Percentiles rank a stretch among this genome's conserved stretches.
phyloP scores from a whole-genome alignment of 2,113 vertebrate species.

The Melospiza georgiana region DNA sequence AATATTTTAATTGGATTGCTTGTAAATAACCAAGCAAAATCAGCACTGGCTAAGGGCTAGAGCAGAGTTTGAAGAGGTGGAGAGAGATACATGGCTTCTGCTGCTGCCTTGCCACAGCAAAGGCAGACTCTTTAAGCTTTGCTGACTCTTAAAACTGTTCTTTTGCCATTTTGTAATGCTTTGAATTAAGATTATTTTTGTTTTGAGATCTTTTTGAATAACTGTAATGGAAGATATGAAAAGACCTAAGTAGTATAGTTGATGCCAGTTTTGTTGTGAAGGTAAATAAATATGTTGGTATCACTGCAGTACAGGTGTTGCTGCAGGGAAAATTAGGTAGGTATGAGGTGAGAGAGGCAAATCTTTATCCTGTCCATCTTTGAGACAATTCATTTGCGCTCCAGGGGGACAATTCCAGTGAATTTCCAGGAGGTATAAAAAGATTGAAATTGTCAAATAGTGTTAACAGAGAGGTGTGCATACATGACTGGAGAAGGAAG shows the following conservation, averaged over 20 bases:
- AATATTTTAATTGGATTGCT: not conserved
- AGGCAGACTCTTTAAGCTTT: not conserved
- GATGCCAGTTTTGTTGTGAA: not conserved
- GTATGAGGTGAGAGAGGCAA: not conserved
- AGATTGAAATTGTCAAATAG: not conserved
- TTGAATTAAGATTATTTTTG: not conserved
- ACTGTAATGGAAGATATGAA: not conserved
- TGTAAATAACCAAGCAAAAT: not conserved
- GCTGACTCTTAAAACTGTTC: not conserved
- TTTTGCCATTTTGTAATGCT: not conserved
- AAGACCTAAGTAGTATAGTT: not conserved
- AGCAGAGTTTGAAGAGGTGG: not conserved
- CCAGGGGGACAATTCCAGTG: not conserved
- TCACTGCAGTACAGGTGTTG: not conserved
- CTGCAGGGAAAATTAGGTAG: not conserved
- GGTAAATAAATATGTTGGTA: not conserved
- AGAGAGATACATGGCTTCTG: not conserved
- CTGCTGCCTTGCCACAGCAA: not conserved
- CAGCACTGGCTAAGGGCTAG: not conserved
- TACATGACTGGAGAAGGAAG: not conserved
- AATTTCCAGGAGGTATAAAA: not conserved
- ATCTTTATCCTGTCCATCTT: not conserved
- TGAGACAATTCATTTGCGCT: not conserved
- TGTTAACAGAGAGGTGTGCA: not conserved
- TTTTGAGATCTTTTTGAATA: not conserved